Percentiles rank a stretch among this genome's conserved stretches.
These are phyloP conservation scores for Athrips mouffetella DNA, from an alignment of 2,888 invertebrate genomes.

Conservation along the genomic window DNA sequence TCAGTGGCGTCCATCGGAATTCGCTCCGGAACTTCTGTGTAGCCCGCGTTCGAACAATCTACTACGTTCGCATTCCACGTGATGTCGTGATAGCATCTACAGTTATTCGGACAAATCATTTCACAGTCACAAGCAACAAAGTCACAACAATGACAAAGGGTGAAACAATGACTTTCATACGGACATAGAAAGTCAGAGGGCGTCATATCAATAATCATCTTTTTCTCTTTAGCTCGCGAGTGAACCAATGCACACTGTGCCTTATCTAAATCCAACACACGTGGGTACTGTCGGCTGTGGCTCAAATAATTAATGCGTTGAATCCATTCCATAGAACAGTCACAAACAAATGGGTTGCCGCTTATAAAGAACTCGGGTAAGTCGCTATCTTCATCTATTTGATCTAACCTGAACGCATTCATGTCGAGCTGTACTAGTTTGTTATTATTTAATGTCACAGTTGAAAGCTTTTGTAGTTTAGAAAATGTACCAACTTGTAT, in stretches of 20 bases:
- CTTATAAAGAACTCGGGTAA: slow-evolving; percentile 89
- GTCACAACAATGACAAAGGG: slow-evolving; percentile 93
- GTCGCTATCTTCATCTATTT: slow-evolving; percentile 82
- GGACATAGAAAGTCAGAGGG: slow-evolving; percentile 89
- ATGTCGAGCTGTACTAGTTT: slow-evolving; percentile 85
- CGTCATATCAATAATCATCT: slow-evolving; percentile 83
- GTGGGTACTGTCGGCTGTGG: slow-evolving; percentile 85
- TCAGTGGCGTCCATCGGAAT: slow-evolving; percentile 94
- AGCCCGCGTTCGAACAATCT: slow-evolving; percentile 87
- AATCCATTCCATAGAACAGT: slow-evolving; percentile 93
- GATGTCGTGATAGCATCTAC: slow-evolving; percentile 91
- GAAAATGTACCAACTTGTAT: slow-evolving; percentile 85
- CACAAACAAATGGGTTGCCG: slow-evolving; percentile 90
- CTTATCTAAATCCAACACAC: slow-evolving; percentile 87
- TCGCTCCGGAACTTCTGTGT: slow-evolving; percentile 84
- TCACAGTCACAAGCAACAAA: slow-evolving; percentile 94
- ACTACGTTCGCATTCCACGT: slow-evolving; percentile 91
- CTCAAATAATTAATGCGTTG: slow-evolving; percentile 88
- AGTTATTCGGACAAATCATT: slow-evolving; percentile 92
- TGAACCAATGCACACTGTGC: slow-evolving; percentile 87
- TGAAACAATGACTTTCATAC: slow-evolving; percentile 90
- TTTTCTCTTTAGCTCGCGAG: slow-evolving; percentile 82
- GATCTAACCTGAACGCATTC: slow-evolving; percentile 83
- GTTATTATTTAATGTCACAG: slow-evolving; percentile 87
- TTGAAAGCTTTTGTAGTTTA: slow-evolving; percentile 82